Conservation (phyloP, 2,797 vertebrate species). For the Falco berigora region DNA sequence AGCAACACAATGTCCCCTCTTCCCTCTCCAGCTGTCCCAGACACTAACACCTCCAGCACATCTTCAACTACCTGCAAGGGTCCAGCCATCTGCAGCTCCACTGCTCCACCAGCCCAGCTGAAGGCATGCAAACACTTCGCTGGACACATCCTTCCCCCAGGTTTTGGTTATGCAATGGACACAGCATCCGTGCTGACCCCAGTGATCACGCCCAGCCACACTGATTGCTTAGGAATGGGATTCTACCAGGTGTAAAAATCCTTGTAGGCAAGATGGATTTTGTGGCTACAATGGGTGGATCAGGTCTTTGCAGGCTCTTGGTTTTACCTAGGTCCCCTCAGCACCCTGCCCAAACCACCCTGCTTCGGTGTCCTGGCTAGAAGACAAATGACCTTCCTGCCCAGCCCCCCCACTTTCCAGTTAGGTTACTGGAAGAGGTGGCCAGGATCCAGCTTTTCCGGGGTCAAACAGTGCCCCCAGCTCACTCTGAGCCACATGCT, state of each 20-base stretch:
- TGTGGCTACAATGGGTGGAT: background rate
- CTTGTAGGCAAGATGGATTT: background rate
- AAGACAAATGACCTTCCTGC: background rate
- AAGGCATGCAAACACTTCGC: background rate
- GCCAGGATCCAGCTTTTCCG: background rate
- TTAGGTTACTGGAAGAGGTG: background rate
- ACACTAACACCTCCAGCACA: rapidly evolving
- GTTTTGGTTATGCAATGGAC: background rate
- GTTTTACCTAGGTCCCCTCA: background rate
- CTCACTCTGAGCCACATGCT: background rate
- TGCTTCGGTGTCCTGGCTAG: background rate
- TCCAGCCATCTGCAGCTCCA: background rate
- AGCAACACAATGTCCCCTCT: background rate
- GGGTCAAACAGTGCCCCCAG: rapidly evolving
- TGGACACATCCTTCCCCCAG: background rate
- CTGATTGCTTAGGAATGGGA: background rate
- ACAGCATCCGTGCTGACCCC: background rate
- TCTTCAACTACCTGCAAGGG: background rate
- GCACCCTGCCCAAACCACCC: background rate
- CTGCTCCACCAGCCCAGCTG: background rate
- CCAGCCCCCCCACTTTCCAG: background rate
- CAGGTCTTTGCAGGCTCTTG: background rate
- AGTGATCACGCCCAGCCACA: background rate
- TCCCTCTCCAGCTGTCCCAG: background rate
- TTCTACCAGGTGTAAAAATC: background rate